These are phyloP conservation scores for Hypanus sabinus DNA, from an alignment of 2,113 vertebrate genomes.

Conservation along the genomic window DNA sequence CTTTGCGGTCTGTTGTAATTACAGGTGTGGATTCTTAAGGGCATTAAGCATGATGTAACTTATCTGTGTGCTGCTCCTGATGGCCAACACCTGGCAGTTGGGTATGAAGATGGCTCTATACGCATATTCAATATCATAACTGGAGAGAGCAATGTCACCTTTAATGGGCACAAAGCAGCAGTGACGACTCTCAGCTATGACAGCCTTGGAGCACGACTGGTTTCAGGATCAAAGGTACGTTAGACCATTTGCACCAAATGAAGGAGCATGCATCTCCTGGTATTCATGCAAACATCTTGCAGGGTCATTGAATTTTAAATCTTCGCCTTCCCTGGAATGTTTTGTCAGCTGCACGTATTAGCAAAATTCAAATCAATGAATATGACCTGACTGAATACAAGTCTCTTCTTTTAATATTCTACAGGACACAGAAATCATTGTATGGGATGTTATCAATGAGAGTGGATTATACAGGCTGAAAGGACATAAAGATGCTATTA, in stretches of 20 bases:
- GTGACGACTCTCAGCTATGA: conserved; percentile 78
- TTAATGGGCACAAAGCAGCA: conserved; percentile 85
- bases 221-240: conserved; percentile 81
- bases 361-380: neutral
- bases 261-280: neutral
- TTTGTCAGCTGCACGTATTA: neutral
- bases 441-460: conserved; percentile 97
- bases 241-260: neutral
- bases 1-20: neutral
- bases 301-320: neutral
- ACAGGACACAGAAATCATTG: conserved; percentile 88
- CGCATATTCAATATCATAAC: conserved; percentile 78
- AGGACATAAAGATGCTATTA: conserved; percentile 86
- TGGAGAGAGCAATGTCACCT: conserved; percentile 74
- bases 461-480: conserved; percentile 82
- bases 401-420: conserved; percentile 37
- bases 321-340: neutral
- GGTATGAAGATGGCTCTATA: conserved; percentile 84
- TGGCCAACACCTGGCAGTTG: conserved; percentile 78
- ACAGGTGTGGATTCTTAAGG: conserved; percentile 83
- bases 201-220: conserved; percentile 74
- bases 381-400: neutral
- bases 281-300: neutral
- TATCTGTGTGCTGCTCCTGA: conserved; percentile 80
- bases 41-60: conserved; percentile 82